Base-by-base conservation (phyloP, 2,888 invertebrate genomes). In the Drosophila quinaria region DNA sequence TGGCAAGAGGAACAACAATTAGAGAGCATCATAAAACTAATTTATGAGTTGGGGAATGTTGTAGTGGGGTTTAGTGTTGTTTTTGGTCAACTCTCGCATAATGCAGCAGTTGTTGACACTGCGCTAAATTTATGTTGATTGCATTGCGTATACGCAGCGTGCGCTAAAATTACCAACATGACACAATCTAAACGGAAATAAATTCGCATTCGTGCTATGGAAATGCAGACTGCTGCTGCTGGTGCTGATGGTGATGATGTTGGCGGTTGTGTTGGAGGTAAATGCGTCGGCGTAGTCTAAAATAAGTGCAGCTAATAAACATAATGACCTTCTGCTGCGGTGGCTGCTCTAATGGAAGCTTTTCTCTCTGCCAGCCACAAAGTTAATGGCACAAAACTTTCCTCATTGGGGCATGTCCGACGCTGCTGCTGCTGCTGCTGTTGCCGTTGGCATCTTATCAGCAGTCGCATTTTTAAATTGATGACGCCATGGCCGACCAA, bases 171-270 rank as follows among this genome's bases (percentile, higher is more conserved):
- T 84, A 86, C 73, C 71, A 61, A 78, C 71, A 88, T 86, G 86
- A 86, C 88, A 86, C 88, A 86, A 88, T 88, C 87, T 81, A 84
- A 88, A 88, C 86, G 88, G 86, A 86, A 86, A 86, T 86, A 88
- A 86, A 86, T 84, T 83, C 81, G 65, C 68, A 78, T 65, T 69
- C 73, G 77, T 70, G 71, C 74, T 19, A 65, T 66, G 51, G 47
- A 51, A 55, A 42, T 55, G 52, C 37, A 11, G 10, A 9, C 25
- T 11, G 41, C 52, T 39, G 17, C 41, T 35, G 42, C 4, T 46
- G 33, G 2, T 42, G 56, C 1, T 35, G 56, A 4, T 25, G 33
- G 10, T 29, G 33, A 1, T n/a, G 6, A n/a, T 4, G 10, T 8
- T 2, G 58, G 25, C 22, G 46, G 25, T 15, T 37, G 11, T 17